These are phyloP conservation scores for Mormyrops attenuatus DNA, from an alignment of 2,797 vertebrate genomes.

Conservation along the genomic window DNA sequence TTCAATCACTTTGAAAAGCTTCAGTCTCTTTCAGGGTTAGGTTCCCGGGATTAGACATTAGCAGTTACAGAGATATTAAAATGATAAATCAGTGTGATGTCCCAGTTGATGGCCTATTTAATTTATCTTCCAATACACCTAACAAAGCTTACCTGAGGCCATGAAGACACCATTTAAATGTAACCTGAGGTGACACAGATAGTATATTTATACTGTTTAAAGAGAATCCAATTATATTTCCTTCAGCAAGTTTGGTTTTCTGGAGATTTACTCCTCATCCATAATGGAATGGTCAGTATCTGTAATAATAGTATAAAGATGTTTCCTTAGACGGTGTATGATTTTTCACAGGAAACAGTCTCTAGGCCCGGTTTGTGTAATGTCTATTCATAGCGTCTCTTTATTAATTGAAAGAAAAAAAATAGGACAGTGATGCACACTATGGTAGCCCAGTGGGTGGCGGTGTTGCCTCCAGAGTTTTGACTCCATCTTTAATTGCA, in stretches of 20 bases:
- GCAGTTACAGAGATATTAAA: neutral
- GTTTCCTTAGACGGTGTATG: neutral
- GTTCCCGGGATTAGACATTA: neutral
- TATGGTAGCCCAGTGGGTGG: neutral
- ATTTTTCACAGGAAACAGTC: neutral
- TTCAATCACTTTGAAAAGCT: constrained; percentile 4
- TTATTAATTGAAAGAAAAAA: neutral
- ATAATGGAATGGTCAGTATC: neutral
- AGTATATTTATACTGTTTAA: neutral
- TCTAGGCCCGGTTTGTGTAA: neutral
- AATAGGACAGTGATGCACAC: neutral
- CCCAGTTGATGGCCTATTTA: constrained; percentile 4
- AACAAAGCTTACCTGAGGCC: neutral
- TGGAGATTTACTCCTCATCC: neutral
- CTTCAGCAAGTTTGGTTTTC: neutral
- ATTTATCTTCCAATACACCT: constrained; percentile 1
- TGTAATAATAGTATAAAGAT: neutral
- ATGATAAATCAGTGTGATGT: neutral
- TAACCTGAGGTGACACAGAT: neutral
- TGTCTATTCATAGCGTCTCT: neutral
- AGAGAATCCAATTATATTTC: constrained; percentile 3
- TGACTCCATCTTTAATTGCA: neutral
- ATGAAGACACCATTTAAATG: constrained; percentile 8
- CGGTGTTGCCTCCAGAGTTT: neutral
- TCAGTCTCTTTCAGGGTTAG: neutral